A percentile compares a stretch with the other conserved stretches of the same genome.
Evolutionary conservation across 2,888 invertebrate species (phyloP).

Genomic region (Oxystoma pomonae): DNA sequence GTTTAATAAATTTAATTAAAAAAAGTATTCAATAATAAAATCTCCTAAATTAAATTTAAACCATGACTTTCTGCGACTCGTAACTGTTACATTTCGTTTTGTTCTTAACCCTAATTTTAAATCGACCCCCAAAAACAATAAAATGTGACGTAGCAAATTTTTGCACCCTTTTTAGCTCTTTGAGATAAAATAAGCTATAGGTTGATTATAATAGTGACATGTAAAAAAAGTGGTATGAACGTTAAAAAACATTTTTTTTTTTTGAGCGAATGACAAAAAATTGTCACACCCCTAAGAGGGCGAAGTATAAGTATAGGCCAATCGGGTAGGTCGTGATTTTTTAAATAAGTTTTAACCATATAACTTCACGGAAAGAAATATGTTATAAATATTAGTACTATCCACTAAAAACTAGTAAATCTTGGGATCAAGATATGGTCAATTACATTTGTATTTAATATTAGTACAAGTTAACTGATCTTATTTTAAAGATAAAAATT

Average conservation of each 20-base stretch:
- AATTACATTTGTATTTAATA: too few relatives aligned
- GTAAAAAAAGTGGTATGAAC: not conserved
- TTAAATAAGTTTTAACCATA: too few relatives aligned
- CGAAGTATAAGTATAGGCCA: not conserved
- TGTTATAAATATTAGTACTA: too few relatives aligned
- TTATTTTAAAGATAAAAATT: too few relatives aligned
- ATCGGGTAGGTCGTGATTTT: too few relatives aligned
- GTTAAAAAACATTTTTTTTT: not conserved
- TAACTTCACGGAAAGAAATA: too few relatives aligned
- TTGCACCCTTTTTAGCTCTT: constrained; percentile 5
- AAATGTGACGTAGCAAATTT: constrained; percentile 18
- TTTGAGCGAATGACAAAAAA: not conserved
- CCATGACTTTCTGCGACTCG: constrained; percentile 10
- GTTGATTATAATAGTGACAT: constrained; percentile 8
- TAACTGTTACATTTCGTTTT: not conserved
- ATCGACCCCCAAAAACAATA: constrained; percentile 11
- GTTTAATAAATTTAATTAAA: too few relatives aligned
- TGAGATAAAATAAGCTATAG: constrained; percentile 9
- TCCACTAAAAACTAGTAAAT: too few relatives aligned
- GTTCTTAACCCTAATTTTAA: not conserved
- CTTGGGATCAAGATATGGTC: too few relatives aligned
- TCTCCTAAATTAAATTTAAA: constrained; percentile 15
- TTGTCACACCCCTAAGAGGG: constrained; percentile 1
- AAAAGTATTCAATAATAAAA: not conserved
- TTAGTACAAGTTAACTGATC: too few relatives aligned